Base-by-base conservation (phyloP, 1,140 invertebrate species). In the Pseudomyrmex dendroicus region DNA sequence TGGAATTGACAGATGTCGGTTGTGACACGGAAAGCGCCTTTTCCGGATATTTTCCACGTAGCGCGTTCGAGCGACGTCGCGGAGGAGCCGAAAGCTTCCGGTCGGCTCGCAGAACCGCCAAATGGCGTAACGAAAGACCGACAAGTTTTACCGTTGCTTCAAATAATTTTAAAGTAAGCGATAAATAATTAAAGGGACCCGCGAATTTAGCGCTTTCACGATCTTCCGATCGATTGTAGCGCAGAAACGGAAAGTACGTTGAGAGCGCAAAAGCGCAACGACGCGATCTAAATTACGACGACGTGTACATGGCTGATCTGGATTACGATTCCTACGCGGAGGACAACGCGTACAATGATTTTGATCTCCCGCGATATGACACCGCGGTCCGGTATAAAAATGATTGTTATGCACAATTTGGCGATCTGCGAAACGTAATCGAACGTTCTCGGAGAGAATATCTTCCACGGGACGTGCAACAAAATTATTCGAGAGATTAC, bases 1-100 rank as follows among this genome's bases (percentile, higher is more conserved):
- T 89, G 8, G 87, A 89, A 57, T 10, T 89, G 9, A 59, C 63
- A 1, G 87, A 89, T 2, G 85, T 66, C 1, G 84, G 84, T 1
- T 89, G 87, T n/a, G 87, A 89, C 4, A 84, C 87, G 56, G n/a
- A 48, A 7, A 46, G 62, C 13, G 25, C 13, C 4, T 74, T 44
- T 44, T 9, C n/a, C 10, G 3, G 35, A 50, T 48, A 56, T 46
- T 13, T 15, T 3, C n/a, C 2, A 73, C 78, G 12, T 10, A 25
- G 20, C n/a, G 15, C 15, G n/a, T 82, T n/a, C 2, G 10, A 82
- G 22, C 57, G 59, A 8, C 78, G 59, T 35, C 59, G 59, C 10
- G 17, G 78, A 54, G 78, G 59, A 46, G 70, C 59, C 9, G 72
- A 82, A 1, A 56, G 9, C 15, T 8, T 46, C 12, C 1, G 7